Evolutionary conservation across 2,888 invertebrate species (phyloP).

Genomic region (Abrostola triplasia): DNA sequence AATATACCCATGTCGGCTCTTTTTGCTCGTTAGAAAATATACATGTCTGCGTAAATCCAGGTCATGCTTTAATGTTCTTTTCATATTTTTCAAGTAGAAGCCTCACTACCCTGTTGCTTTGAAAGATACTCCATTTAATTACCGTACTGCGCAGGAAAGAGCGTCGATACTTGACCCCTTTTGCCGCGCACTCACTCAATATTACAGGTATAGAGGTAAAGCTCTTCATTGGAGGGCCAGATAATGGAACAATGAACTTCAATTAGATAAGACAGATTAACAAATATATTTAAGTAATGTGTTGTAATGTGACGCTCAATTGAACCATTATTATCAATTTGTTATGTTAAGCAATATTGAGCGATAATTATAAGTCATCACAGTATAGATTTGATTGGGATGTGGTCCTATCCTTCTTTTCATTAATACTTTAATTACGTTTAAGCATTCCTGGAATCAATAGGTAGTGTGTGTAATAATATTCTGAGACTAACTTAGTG

Average conservation of each 20-base stretch:
- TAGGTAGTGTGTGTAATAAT: too few species aligned
- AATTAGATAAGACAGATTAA: slow-evolving; percentile 46
- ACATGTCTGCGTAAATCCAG: not conserved
- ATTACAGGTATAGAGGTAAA: too few species aligned
- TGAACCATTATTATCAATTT: slow-evolving; percentile 10
- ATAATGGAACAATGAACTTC: slow-evolving; percentile 49
- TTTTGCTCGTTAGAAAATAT: too few species aligned
- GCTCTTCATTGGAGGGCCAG: slow-evolving; percentile 23
- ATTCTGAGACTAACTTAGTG: too few species aligned
- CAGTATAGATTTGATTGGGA: too few species aligned
- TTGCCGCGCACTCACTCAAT: slow-evolving; percentile 7
- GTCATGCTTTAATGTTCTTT: not conserved
- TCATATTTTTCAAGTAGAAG: not conserved
- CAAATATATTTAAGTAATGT: slow-evolving; percentile 35
- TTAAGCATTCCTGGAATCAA: too few species aligned
- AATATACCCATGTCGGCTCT: too few species aligned
- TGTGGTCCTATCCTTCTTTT: too few species aligned
- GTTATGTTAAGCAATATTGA: slow-evolving; percentile 1
- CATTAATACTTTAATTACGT: too few species aligned
- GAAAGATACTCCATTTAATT: slow-evolving; percentile 33
- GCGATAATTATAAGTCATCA: not conserved
- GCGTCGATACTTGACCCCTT: slow-evolving; percentile 43
- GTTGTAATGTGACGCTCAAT: slow-evolving; percentile 22
- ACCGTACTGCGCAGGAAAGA: slow-evolving; percentile 28
- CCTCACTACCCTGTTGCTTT: slow-evolving; percentile 20